Evolutionary conservation across 2,888 invertebrate genomes (phyloP).

Genomic region (Mythimna vitellina): DNA sequence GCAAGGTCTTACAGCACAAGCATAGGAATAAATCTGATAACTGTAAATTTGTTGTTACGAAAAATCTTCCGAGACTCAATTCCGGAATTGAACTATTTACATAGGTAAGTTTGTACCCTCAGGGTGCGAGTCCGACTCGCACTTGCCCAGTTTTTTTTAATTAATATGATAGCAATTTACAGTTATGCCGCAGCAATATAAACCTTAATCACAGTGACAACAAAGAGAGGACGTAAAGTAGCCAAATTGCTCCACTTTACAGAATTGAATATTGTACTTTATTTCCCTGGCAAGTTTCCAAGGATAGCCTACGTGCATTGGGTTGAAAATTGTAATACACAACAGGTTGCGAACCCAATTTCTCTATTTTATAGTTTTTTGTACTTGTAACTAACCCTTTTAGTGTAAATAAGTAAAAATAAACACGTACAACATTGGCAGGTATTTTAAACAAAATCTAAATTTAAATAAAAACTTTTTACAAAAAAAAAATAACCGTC

Average conservation of each 20-base stretch:
- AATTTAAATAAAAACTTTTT: no score
- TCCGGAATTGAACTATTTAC: no score
- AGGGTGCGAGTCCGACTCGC: no score
- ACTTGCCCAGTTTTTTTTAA: no score
- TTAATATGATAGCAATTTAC: not conserved
- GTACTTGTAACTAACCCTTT: conserved; percentile 17
- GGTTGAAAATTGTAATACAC: conserved; percentile 28
- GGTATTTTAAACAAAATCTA: not conserved
- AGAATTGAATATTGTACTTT: conserved; percentile 47
- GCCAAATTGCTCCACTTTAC: conserved; percentile 28
- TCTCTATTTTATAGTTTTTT: conserved; percentile 32
- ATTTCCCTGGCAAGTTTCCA: conserved; percentile 40
- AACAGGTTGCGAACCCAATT: conserved; percentile 51
- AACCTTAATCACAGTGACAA: conserved; percentile 33
- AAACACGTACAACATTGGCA: not conserved
- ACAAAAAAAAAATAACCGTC: no score
- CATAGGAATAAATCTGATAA: no score
- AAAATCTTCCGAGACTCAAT: no score
- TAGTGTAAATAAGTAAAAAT: conserved; percentile 32
- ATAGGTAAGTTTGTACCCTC: no score
- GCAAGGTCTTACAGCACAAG: no score
- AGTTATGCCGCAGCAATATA: conserved; percentile 26
- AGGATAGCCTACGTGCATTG: conserved; percentile 37
- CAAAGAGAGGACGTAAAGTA: conserved; percentile 20
- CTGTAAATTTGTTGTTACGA: no score